These are phyloP conservation scores for human DNA, from an alignment of 2,113 vertebrate genomes.

Conservation along the genomic window DNA sequence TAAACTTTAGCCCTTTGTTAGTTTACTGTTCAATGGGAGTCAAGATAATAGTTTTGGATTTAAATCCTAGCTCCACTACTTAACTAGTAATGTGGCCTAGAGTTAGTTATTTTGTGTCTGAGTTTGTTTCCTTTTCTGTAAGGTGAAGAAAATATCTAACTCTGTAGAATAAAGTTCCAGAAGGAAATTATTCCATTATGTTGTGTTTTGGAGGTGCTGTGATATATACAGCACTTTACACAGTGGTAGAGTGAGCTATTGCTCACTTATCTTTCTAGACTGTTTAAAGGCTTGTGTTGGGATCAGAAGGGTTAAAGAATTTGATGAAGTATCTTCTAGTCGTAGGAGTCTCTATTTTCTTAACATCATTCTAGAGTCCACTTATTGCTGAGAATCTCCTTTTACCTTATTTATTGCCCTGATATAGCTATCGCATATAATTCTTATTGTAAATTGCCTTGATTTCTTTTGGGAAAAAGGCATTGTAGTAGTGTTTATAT, in stretches of 20 bases:
- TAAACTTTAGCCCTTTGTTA: not conserved
- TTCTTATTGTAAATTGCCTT: slow-evolving; percentile 24
- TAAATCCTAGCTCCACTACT: not conserved
- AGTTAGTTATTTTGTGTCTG: slow-evolving; percentile 26
- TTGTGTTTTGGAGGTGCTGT: not conserved
- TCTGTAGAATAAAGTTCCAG: not conserved
- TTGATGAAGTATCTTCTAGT: not conserved
- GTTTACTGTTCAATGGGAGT: not conserved
- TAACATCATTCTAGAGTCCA: not conserved
- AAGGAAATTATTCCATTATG: not conserved
- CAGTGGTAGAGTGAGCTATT: not conserved
- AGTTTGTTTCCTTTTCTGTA: slow-evolving; percentile 34
- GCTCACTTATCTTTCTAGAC: slow-evolving; percentile 7
- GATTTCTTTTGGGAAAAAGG: slow-evolving; percentile 28
- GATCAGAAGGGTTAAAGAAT: slow-evolving; percentile 4
- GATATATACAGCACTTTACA: not conserved
- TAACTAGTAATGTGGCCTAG: not conserved
- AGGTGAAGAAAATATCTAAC: not conserved
- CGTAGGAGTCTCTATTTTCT: not conserved
- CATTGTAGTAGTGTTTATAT: not conserved
- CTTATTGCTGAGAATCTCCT: slow-evolving; percentile 23
- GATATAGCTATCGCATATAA: not conserved
- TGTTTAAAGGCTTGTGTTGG: slow-evolving; percentile 1
- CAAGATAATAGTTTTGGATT: slow-evolving; percentile 15
- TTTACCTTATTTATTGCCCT: slow-evolving; percentile 29